A percentile compares a stretch with the other conserved stretches of the same genome.
Evolutionary conservation across 2,797 vertebrate species (phyloP).

Genomic region (Nyctibius grandis): DNA sequence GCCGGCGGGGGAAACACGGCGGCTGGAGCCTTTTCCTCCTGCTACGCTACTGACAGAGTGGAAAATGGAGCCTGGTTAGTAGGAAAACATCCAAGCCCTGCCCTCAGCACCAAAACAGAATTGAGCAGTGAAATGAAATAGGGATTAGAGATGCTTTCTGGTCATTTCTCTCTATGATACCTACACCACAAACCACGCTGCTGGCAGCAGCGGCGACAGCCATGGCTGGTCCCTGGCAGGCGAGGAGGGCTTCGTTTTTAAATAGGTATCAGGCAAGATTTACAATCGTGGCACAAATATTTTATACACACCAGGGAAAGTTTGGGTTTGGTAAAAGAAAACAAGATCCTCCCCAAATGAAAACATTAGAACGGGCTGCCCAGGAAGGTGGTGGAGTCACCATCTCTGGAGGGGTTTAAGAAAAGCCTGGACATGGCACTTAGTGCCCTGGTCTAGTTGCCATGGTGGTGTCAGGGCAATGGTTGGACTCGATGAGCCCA

Average conservation of each 20-base stretch:
- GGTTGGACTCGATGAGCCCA: no score
- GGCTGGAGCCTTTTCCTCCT: fast-evolving
- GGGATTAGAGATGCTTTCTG: not conserved
- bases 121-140: fast-evolving
- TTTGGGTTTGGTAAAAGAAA: not conserved
- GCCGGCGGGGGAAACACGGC: fast-evolving
- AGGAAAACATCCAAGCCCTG: fast-evolving
- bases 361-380: no score
- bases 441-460: no score
- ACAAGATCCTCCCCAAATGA: not conserved
- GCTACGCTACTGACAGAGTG: fast-evolving
- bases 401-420: no score
- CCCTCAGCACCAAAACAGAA: not conserved
- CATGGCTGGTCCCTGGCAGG: not conserved
- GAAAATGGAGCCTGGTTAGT: not conserved
- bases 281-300: fast-evolving
- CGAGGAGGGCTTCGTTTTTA: not conserved
- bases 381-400: no score
- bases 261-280: not conserved
- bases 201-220: fast-evolving
- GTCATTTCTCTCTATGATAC: fast-evolving
- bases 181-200: not conserved
- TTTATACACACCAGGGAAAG: fast-evolving
- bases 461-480: no score
- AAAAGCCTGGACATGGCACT: no score